A percentile compares a stretch with the other conserved stretches of the same genome.
These are phyloP conservation scores for Aphaenogaster rudis DNA, from an alignment of 1,140 invertebrate genomes.

Conservation along the genomic window DNA sequence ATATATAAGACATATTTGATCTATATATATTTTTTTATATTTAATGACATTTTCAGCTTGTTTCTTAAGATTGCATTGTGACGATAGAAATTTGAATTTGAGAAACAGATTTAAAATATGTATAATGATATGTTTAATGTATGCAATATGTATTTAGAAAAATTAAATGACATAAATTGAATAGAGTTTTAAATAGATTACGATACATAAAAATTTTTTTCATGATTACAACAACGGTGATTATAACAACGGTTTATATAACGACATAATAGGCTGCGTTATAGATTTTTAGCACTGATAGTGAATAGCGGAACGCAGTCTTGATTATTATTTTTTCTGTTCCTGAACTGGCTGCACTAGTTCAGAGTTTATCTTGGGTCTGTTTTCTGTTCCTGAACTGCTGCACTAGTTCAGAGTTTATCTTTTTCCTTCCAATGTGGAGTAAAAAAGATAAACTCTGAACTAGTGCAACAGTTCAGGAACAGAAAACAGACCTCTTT, in stretches of 20 bases:
- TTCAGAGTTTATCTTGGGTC: no score
- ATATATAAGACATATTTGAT: no score
- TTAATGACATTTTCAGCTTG: background rate
- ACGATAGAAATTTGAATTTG: background rate
- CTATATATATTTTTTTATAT: background rate
- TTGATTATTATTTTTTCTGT: no score
- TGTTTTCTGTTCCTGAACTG: no score
- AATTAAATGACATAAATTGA: constrained; percentile 16
- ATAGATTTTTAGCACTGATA: no score
- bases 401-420: no score
- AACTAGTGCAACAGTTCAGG: no score
- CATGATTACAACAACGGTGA: background rate
- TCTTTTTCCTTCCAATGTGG: no score
- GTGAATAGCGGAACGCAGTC: no score
- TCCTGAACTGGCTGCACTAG: no score
- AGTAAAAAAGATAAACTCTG: no score
- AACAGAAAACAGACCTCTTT: no score
- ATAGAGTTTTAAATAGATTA: background rate
- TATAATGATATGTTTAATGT: background rate
- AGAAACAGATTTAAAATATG: background rate
- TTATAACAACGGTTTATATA: constrained; percentile 19
- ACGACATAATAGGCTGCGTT: background rate
- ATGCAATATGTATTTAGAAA: background rate
- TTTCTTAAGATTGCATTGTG: background rate
- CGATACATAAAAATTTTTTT: background rate